A percentile compares a stretch with the other conserved stretches of the same genome.
phyloP scores from a whole-genome alignment of 1,140 invertebrate genomes.

The Lerema accius region DNA sequence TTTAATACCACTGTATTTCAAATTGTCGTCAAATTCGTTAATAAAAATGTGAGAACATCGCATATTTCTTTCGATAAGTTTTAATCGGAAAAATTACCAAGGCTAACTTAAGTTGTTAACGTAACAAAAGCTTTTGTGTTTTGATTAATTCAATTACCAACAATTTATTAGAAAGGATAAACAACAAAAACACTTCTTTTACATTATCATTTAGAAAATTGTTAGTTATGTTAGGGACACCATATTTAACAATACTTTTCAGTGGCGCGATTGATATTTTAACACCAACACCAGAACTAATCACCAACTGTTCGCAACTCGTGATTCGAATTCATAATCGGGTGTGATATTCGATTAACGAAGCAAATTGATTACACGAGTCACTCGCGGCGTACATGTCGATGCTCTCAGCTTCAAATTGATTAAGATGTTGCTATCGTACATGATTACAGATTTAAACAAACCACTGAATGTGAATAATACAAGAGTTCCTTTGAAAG shows the following conservation, averaged over 20 bases:
- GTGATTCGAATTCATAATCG: constrained; percentile 10
- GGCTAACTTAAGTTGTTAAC: no score
- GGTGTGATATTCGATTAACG: constrained; percentile 17
- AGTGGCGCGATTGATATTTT: not conserved
- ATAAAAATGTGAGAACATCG: no score
- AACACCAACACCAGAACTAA: not conserved
- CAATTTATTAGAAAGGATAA: no score
- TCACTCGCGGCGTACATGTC: constrained; percentile 3
- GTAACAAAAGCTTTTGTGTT: no score
- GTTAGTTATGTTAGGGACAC: no score
- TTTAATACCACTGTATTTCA: no score
- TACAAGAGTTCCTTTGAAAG: not conserved
- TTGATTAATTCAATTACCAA: no score
- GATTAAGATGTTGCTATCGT: constrained; percentile 8
- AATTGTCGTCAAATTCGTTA: no score
- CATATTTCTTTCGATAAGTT: no score
- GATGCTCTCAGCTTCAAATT: not conserved
- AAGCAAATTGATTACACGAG: constrained; percentile 34
- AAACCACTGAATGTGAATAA: not conserved
- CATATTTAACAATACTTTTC: not conserved
- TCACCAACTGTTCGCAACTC: not conserved
- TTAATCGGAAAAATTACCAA: no score
- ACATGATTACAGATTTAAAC: not conserved
- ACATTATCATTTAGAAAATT: no score
- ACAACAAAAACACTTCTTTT: no score